Evolutionary conservation across 2,113 vertebrate species (phyloP), one percentile per base, ranked within the genome.

Genomic region (Stercorarius parasiticus): DNA sequence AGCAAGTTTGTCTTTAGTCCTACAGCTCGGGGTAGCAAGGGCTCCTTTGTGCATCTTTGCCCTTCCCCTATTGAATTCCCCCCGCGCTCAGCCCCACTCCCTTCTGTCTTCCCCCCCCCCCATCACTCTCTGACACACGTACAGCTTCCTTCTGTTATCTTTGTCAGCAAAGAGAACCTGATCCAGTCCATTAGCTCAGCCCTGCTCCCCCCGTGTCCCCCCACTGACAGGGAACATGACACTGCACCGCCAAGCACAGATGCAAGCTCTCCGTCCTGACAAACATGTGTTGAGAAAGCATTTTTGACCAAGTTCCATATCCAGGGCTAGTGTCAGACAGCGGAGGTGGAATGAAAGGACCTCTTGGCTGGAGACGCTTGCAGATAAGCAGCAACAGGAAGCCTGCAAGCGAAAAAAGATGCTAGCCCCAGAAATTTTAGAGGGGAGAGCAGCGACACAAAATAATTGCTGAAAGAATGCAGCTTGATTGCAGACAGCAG

Each of bases 381-480:
- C 53, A 94, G 95, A 97, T 96, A 96, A 97, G 97, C 84, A 91
- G 89, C 66, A 45, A 53, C 45, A 95, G 95, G 93, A 96, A 97
- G 86, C 86, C 81, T 88, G 70, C 2, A 34, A 93, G 89, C 10
- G 8, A 87, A 92, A 83, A 92, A 90, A 93, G 89, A 93, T 87
- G 22, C 20, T 27, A 87, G 93, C 74, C 89, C 88, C 82, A 67
- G 45, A 97, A 95, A 95, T 95, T 82, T 81, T 80, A 83, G 29
- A 95, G 94, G 89, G 82, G 86, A 95, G 89, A 94, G 81, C 91
- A 95, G 78, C 5, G 1, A 93, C 93, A 95, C 89, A 91, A 96
- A 97, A 96, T 97, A 96, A 97, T 97, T 97, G 95, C 94, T 96
- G 94, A 95, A 97, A 95, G 97, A 97, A 97, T 97, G 96, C 85